Base-by-base conservation (phyloP, 1,140 invertebrate genomes). In the Ips nitidus region DNA sequence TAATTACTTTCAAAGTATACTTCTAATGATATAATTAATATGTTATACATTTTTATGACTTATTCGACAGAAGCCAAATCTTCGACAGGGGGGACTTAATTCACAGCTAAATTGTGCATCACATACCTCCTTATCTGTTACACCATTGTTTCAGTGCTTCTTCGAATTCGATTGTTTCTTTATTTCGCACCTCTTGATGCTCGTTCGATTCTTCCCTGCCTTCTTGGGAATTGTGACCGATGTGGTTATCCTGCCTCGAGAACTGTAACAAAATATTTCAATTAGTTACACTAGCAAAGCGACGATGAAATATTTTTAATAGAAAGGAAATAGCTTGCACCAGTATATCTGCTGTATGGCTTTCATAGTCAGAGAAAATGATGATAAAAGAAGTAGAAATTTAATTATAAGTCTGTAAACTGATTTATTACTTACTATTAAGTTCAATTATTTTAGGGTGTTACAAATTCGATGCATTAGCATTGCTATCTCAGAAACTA, bases 121-220 rank as follows among this genome's bases (percentile, higher is more conserved):
- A 50, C 45, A 6, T 50, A 22, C 3, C 22, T 8, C 3, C 66
- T 84, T 87, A 87, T 82, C 88, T 86, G 80, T 90, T 89, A 52
- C 88, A 85, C 88, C 88, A 89, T 75, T 88, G 82, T 75, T 87
- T 87, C 67, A 88, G 85, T 2, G 86, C 85, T 74, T 90, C 88
- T 67, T 89, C 87, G 86, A 88, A 90, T 69, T 80, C 78, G 38
- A 80, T 72, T 6, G 75, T 90, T 84, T 70, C 86, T 82, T 74
- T 85, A 83, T 70, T 83, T 83, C 55, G 81, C 80, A 62, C 72
- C 72, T 87, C 87, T 57, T 75, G 58, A 61, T 74, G 74, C 58
- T 82, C 80, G 37, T 79, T 77, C 41, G 80, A 81, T 37, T 82
- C 82, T 50, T 75, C 75, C 67, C 69, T 70, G 40, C 56, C 69